Conservation (phyloP, 2,113 vertebrate genomes). For the Sander lucioperca region DNA sequence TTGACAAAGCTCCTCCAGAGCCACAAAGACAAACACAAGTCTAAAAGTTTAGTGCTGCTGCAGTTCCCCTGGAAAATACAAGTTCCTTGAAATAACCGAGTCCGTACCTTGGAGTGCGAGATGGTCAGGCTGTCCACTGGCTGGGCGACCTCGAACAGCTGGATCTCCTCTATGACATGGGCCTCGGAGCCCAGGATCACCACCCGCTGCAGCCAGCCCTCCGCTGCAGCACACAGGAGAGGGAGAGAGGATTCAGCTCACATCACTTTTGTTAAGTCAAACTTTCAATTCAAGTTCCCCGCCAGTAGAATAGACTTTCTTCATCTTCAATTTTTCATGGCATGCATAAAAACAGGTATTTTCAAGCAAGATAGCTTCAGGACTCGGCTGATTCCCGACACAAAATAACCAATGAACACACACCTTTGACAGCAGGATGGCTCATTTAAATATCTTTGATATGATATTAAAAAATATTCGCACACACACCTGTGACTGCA, state of each 20-base stretch:
- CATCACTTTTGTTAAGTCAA: not conserved
- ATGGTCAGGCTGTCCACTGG: conserved; percentile 93
- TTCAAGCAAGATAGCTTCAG: conserved; percentile 22
- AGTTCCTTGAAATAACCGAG: no score
- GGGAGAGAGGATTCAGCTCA: conserved; percentile 20
- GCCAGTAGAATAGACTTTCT: not conserved
- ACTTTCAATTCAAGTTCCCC: conserved; percentile 10
- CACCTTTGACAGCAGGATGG: not conserved
- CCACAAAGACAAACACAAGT: not conserved
- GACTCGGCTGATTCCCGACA: not conserved
- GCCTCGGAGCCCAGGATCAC: conserved; percentile 86
- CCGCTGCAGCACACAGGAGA: conserved; percentile 77
- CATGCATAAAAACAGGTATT: conserved; percentile 31
- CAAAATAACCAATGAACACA: conserved; percentile 14
- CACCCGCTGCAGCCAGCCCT: conserved; percentile 94
- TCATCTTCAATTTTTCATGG: conserved; percentile 8
- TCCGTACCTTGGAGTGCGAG: conserved; percentile 89
- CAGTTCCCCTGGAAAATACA: not conserved
- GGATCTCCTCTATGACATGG: conserved; percentile 95
- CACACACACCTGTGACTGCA: conserved; percentile 12
- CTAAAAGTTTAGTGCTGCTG: not conserved
- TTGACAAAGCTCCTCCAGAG: not conserved
- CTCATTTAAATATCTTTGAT: conserved; percentile 43
- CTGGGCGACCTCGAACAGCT: conserved; percentile 90
- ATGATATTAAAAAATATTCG: conserved; percentile 7